Evolutionary conservation across 2,888 invertebrate genomes (phyloP).

Genomic region (Uropetala carovei): DNA sequence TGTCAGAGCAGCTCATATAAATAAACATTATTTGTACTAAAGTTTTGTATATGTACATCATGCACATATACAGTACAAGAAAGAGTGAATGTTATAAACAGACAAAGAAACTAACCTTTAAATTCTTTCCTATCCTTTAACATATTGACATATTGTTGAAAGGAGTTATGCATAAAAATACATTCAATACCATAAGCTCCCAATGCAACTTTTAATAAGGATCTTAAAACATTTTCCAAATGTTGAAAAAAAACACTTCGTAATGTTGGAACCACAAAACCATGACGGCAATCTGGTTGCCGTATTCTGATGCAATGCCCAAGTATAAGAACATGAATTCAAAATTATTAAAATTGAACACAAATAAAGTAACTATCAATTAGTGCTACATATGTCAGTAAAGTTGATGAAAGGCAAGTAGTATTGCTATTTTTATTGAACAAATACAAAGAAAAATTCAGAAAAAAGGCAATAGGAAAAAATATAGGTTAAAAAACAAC

Average conservation of each 20-base stretch:
- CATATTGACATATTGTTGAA: background rate
- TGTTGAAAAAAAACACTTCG: slow-evolving; percentile 36
- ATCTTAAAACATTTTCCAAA: background rate
- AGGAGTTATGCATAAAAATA: slow-evolving; percentile 3
- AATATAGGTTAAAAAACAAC: background rate
- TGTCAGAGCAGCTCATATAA: no score
- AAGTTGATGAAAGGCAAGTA: no score
- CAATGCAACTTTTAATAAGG: background rate
- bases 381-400: no score
- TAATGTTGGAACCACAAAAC: slow-evolving; percentile 32
- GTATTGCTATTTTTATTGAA: no score
- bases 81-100: background rate
- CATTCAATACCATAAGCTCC: background rate
- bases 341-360: background rate
- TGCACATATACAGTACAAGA: no score
- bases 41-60: background rate
- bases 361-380: no score
- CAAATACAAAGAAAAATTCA: background rate
- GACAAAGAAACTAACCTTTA: background rate
- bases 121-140: background rate
- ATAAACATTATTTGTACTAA: background rate
- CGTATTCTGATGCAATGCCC: background rate
- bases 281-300: background rate
- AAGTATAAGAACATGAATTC: background rate
- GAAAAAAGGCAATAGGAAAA: background rate